These are phyloP conservation scores for Cyrtodaria siliqua DNA, from an alignment of 2,888 invertebrate species.

Conservation along the genomic window DNA sequence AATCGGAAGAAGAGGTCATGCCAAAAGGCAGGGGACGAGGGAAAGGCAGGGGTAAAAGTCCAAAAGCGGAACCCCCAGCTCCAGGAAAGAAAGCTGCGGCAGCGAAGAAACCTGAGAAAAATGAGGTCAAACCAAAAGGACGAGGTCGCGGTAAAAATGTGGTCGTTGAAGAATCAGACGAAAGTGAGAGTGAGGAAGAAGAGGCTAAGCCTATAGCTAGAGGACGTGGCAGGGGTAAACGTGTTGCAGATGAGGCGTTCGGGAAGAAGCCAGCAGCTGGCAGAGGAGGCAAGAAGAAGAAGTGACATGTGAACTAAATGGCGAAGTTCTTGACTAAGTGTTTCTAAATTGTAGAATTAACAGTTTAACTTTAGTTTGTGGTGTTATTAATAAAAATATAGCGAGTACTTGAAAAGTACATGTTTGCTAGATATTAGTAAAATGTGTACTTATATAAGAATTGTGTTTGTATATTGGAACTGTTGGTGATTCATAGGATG, in stretches of 20 bases:
- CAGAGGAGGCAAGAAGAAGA: slow-evolving; percentile 48
- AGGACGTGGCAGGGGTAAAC: slow-evolving; percentile 47
- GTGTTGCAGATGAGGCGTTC: slow-evolving; percentile 48
- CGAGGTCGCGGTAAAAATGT: slow-evolving; percentile 34
- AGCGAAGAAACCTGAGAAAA: slow-evolving; percentile 23
- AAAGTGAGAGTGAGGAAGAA: slow-evolving; percentile 31
- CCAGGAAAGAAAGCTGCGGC: slow-evolving; percentile 14
- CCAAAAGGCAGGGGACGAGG: slow-evolving; percentile 58
- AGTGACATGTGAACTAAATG: no score
- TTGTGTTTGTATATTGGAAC: no score
- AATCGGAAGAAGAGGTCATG: slow-evolving; percentile 35
- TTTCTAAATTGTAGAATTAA: no score
- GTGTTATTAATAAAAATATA: no score
- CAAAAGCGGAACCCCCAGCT: slow-evolving; percentile 7
- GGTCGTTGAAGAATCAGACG: slow-evolving; percentile 24
- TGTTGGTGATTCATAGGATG: no score
- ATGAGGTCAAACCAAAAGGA: slow-evolving; percentile 29
- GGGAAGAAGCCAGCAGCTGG: slow-evolving; percentile 36
- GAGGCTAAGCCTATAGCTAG: slow-evolving; percentile 50
- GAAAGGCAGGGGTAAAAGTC: slow-evolving; percentile 48
- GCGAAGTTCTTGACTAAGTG: no score
- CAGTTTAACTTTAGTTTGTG: no score
- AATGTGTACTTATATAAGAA: no score
- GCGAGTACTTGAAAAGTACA: no score
- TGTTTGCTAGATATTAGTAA: no score